A percentile compares a stretch with the other conserved stretches of the same genome.
Conservation (phyloP, 2,113 vertebrate genomes). For the Ploceus nigricollis region DNA sequence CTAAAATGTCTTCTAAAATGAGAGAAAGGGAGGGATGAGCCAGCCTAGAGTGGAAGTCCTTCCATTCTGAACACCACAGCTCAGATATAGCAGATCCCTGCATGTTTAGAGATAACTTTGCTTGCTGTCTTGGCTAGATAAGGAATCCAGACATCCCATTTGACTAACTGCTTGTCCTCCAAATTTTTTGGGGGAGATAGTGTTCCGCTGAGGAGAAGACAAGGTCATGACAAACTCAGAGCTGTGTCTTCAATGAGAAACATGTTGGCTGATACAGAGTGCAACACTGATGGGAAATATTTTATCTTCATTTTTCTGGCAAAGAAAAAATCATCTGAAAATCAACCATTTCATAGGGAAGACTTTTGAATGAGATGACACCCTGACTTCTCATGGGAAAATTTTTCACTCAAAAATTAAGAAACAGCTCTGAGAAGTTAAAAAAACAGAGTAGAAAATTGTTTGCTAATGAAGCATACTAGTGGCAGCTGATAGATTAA, state of each 20-base stretch:
- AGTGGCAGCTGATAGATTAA: neutral
- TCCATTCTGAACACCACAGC: neutral
- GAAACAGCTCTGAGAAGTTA: neutral
- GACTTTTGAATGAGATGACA: neutral
- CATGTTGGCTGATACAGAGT: neutral
- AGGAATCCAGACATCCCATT: neutral
- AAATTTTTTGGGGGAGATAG: neutral
- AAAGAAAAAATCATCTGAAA: neutral
- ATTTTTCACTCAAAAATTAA: neutral
- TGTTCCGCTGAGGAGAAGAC: neutral
- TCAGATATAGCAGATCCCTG: neutral
- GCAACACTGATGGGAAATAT: neutral
- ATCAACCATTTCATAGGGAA: neutral
- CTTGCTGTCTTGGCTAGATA: neutral
- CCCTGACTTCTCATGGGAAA: neutral
- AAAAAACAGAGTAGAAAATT: neutral
- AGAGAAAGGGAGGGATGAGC: neutral
- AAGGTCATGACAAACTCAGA: neutral
- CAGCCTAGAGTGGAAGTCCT: neutral
- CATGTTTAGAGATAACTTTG: neutral
- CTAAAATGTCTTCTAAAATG: neutral
- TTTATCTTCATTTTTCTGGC: neutral
- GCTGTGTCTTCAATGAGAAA: neutral
- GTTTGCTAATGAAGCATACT: neutral
- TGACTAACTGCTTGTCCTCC: neutral